phyloP scores from a whole-genome alignment of 2,113 vertebrate species.

The Marcusenius ussheri region DNA sequence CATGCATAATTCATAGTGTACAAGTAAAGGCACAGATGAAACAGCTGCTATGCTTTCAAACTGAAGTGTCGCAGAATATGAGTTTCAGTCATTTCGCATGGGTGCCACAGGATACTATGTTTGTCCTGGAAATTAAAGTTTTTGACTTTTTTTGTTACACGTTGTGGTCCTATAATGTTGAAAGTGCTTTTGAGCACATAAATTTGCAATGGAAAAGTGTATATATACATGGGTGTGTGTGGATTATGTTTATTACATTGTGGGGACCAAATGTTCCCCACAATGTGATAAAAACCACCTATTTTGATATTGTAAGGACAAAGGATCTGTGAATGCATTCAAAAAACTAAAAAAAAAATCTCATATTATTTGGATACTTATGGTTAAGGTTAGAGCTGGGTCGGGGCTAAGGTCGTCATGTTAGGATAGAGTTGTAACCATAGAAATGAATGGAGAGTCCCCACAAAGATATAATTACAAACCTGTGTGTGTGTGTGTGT shows the following conservation, averaged over 20 bases:
- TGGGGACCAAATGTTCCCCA: no score
- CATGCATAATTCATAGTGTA: constrained; percentile 40
- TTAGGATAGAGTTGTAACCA: no score
- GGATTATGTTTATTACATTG: no score
- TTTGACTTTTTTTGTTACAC: constrained; percentile 22
- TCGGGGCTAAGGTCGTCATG: no score
- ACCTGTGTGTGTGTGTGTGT: neutral
- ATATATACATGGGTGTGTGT: neutral
- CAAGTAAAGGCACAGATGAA: constrained; percentile 25
- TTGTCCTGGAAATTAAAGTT: constrained; percentile 26
- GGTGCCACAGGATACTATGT: neutral
- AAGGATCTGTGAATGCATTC: no score
- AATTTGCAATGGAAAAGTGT: neutral
- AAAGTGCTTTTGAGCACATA: constrained; percentile 8
- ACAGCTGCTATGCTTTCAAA: neutral
- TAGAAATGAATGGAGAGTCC: no score
- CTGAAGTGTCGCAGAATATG: neutral
- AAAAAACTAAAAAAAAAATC: no score
- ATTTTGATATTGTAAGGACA: no score
- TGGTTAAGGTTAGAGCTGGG: no score
- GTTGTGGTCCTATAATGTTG: constrained; percentile 5
- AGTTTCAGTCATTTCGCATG: neutral
- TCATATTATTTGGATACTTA: no score
- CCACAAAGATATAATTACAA: neutral
- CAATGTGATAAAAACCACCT: no score